phyloP scores from a whole-genome alignment of 2,888 invertebrate genomes.

The Agrochola macilenta region DNA sequence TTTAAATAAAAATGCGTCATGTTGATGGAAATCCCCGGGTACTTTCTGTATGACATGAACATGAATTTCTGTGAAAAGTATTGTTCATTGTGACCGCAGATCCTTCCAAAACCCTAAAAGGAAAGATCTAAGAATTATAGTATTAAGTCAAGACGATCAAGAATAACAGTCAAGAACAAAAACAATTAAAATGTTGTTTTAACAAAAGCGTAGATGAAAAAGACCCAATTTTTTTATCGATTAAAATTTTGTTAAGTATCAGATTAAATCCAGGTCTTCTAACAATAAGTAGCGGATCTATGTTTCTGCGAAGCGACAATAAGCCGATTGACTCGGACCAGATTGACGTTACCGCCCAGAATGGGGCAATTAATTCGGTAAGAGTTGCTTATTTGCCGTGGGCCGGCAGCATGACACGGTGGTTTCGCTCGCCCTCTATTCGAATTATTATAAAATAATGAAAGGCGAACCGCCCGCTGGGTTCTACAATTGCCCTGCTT shows the following conservation, averaged over 20 bases:
- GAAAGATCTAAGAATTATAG: neutral
- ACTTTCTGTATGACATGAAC: slow-evolving; percentile 42
- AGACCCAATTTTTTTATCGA: neutral
- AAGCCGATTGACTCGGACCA: slow-evolving; percentile 69
- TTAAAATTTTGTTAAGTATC: neutral
- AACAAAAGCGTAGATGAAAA: neutral
- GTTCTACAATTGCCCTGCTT: slow-evolving; percentile 89
- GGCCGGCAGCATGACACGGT: slow-evolving; percentile 85
- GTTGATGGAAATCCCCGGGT: slow-evolving; percentile 56
- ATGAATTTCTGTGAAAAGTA: slow-evolving; percentile 52
- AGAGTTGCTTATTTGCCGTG: slow-evolving; percentile 83
- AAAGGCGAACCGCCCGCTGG: slow-evolving; percentile 89
- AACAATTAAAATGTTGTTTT: neutral
- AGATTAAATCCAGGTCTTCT: slow-evolving; percentile 11
- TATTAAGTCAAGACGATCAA: neutral
- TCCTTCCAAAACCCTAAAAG: neutral
- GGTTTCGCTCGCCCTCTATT: slow-evolving; percentile 85
- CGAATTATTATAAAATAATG: slow-evolving; percentile 90
- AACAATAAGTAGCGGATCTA: slow-evolving; percentile 50
- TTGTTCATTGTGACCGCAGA: slow-evolving; percentile 43
- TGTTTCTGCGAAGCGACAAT: slow-evolving; percentile 76
- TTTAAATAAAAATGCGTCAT: slow-evolving; percentile 61
- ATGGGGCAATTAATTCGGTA: slow-evolving; percentile 88
- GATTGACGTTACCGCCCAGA: slow-evolving; percentile 88
- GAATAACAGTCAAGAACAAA: neutral